Conservation (phyloP, 2,797 vertebrate genomes). For the Coendou prehensilis region DNA sequence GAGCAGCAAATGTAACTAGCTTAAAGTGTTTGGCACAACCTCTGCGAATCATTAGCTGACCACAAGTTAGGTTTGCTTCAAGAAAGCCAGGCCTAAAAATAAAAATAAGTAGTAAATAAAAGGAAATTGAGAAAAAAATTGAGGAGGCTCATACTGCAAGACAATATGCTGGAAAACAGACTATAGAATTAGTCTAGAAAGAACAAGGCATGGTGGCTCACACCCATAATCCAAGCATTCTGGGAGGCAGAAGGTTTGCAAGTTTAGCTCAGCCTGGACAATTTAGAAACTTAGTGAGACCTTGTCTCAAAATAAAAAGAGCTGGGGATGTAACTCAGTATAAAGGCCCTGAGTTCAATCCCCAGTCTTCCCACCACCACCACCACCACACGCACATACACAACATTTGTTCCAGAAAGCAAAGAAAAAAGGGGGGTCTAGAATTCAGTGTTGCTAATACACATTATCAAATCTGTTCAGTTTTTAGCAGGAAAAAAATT, state of each 20-base stretch:
- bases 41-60: neutral
- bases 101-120: neutral
- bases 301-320: neutral
- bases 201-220: neutral
- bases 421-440: neutral
- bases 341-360: neutral
- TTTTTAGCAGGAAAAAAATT: neutral
- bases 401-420: neutral
- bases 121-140: neutral
- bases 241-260: neutral
- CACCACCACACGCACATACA: too few relatives aligned
- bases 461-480: slow-evolving; percentile 13
- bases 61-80: neutral
- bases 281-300: neutral
- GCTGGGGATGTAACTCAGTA: neutral
- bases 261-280: neutral
- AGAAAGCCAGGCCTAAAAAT: neutral
- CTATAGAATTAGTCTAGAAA: neutral
- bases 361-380: too few relatives aligned
- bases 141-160: neutral
- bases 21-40: neutral
- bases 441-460: neutral
- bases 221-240: neutral
- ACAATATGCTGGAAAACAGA: neutral
- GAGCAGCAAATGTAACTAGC: neutral